Base-by-base conservation (phyloP, 2,888 invertebrate species). In the Aspidapion aeneum region DNA sequence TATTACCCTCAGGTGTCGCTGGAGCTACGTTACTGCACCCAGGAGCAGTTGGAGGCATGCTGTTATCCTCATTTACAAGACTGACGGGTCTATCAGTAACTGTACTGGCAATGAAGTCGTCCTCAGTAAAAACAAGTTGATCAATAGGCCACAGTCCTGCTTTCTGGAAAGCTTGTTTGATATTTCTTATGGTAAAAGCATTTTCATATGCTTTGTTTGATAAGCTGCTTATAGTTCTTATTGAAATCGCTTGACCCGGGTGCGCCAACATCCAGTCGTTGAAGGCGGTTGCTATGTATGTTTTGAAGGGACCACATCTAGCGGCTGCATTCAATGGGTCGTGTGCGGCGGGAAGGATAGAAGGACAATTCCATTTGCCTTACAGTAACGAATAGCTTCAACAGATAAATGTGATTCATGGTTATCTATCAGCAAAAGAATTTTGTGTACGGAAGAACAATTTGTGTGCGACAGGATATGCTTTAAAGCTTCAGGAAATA, bases 111-210 rank as follows among this genome's bases (percentile, higher is more conserved):
- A 58, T 20, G 48, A 64, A 62, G 49, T 59, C 56, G n/a, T 18
- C 54, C 16, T 62, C 56, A 3, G 62, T 18, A 56, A 62, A 64
- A 48, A 59, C 19, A 20, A 62, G 56, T 55, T 19, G 18, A 57
- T 65, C 51, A 18, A 57, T 49, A 21, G 65, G 61, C 65, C 61
- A 65, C 55, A 65, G 16, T 3, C 63, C 65, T n/a, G 60, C 35
- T 63, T 63, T 65, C 21, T 63, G 21, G 57, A 63, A 63, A n/a
- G 55, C 49, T 17, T 58, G 18, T 19, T 51, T 58, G 19, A 66
- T 63, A 58, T 66, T 66, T 57, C 55, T 64, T 5, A 63, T 18
- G 12, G 63, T 52, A 66, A 66, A 66, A 52, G 63, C 50, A 58
- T 56, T 61, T 61, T 61, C 22, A 35, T 61, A 63, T 1, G 61